Base-by-base conservation (phyloP, 2,797 vertebrate genomes). In the Oryzias dopingdopingensis region DNA sequence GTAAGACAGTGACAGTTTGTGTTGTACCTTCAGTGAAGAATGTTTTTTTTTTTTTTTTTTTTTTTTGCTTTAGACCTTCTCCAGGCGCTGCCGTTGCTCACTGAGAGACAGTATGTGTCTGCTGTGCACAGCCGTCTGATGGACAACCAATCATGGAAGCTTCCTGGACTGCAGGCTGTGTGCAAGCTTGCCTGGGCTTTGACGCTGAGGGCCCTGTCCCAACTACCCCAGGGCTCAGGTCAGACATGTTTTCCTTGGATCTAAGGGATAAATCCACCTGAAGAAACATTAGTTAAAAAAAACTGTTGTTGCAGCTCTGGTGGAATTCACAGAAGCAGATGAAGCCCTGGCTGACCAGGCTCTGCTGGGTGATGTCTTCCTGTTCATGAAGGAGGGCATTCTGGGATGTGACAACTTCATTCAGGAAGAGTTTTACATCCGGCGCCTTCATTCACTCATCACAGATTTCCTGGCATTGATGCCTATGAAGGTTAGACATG, bases 381-480 rank as follows among this genome's bases (percentile, higher is more conserved):
- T 98, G 4, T 99, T 99, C 74, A 92, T 98, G 70, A 96, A 92
- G 18, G 96, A 99, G 68, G 95, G 95, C 6, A 90, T 99, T 12
- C 88, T 98, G 74, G 92, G 86, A 13, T 94, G 95, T 55, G 95
- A 96, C 76, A 92, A 90, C 63, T 99, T 97, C 57, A 80, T 83
- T 66, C 93, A 94, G 64, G 97, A 99, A 23, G 97, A 99, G 70
- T 99, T 99, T 89, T 98, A 95, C 74, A 90, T 95, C 59, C 95
- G 97, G 2, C 94, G 96, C 65, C 87, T 94, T 26, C 97, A 99
- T 84, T 94, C 93, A 40, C 94, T 99, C 43, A 93, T 98, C 77
- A 98, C 96, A 12, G 96, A 98, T 80, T 99, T 99, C 62, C 92
- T 99, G 61, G 92, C 97, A 0, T 93, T 99, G n/a, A 99, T 99